Conservation (phyloP, 2,797 vertebrate genomes). For the Scleropages formosus region DNA sequence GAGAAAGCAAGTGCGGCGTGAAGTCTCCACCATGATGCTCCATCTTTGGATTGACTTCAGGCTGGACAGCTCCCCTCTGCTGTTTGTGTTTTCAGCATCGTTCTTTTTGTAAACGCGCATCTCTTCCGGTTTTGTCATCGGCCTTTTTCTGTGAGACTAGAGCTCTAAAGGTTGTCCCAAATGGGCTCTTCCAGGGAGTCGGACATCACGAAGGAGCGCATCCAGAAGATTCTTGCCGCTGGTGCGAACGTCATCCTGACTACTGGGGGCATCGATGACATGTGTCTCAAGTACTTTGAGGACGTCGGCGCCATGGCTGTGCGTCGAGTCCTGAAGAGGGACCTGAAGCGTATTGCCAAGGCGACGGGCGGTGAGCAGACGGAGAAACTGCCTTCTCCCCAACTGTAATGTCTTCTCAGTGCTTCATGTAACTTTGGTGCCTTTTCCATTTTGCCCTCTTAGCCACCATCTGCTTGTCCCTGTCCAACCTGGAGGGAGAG, state of each 20-base stretch:
- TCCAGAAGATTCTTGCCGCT: constrained; percentile 90
- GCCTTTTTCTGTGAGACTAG: too few relatives aligned
- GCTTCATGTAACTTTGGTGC: neutral
- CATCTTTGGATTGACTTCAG: constrained; percentile 46
- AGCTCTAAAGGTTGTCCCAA: too few relatives aligned
- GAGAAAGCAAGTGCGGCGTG: constrained; percentile 58
- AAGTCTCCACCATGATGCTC: constrained; percentile 24
- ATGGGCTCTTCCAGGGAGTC: constrained; percentile 73
- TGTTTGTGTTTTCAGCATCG: neutral
- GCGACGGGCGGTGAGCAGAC: constrained; percentile 81
- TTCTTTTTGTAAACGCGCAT: constrained; percentile 6
- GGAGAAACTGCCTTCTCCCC: too few relatives aligned
- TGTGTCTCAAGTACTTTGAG: constrained; percentile 97
- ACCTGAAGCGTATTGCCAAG: constrained; percentile 94
- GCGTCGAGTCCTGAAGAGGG: constrained; percentile 87
- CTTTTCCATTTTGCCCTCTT: neutral
- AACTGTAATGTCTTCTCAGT: too few relatives aligned
- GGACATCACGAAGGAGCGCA: constrained; percentile 95
- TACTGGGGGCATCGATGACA: constrained; percentile 94
- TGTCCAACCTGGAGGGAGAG: constrained; percentile 95
- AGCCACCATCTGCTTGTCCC: constrained; percentile 86
- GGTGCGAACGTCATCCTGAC: constrained; percentile 91
- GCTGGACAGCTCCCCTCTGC: constrained; percentile 46
- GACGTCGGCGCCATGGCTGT: constrained; percentile 93
- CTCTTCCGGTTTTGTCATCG: too few relatives aligned